Percentiles rank a stretch among this genome's conserved stretches.
phyloP scores from a whole-genome alignment of 2,797 vertebrate genomes.

The Anableps anableps region DNA sequence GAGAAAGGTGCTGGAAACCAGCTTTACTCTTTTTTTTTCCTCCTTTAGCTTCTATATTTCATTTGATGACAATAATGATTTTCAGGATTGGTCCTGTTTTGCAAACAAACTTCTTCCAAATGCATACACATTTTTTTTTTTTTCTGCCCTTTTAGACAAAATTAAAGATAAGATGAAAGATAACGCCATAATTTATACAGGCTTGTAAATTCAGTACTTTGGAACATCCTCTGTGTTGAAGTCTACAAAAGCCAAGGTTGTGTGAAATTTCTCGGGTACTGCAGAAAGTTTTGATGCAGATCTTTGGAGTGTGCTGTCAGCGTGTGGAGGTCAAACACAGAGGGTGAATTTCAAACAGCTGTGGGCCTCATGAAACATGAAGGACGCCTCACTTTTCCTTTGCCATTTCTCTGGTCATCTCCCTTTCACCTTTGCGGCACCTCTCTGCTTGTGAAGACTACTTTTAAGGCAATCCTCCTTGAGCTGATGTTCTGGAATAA shows the following conservation, averaged over 20 bases:
- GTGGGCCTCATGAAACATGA: conserved; percentile 67
- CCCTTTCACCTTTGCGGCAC: conserved; percentile 16
- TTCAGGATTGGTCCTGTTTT: conserved; percentile 1
- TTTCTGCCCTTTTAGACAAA: background rate
- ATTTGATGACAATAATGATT: conserved; percentile 12
- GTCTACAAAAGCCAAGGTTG: conserved; percentile 27
- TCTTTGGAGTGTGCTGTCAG: conserved; percentile 42
- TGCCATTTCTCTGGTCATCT: conserved; percentile 34
- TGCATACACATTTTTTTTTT: conserved; percentile 11
- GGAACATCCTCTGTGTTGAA: conserved; percentile 42
- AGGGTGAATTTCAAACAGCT: conserved; percentile 55
- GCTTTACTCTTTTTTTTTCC: background rate
- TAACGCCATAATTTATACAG: background rate
- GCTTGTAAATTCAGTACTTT: conserved; percentile 34
- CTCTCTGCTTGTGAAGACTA: conserved; percentile 12
- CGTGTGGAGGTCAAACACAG: conserved; percentile 50
- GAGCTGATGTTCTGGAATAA: conserved; percentile 13
- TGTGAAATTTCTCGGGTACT: conserved; percentile 37
- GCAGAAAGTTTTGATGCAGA: conserved; percentile 51
- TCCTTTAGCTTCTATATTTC: background rate
- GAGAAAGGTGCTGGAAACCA: background rate
- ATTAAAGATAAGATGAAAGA: conserved; percentile 25
- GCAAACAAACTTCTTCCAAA: background rate
- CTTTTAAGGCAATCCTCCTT: conserved; percentile 16
- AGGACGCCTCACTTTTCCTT: conserved; percentile 38